phyloP scores from a whole-genome alignment of 2,797 vertebrate species.

The Numenius phaeopus region DNA sequence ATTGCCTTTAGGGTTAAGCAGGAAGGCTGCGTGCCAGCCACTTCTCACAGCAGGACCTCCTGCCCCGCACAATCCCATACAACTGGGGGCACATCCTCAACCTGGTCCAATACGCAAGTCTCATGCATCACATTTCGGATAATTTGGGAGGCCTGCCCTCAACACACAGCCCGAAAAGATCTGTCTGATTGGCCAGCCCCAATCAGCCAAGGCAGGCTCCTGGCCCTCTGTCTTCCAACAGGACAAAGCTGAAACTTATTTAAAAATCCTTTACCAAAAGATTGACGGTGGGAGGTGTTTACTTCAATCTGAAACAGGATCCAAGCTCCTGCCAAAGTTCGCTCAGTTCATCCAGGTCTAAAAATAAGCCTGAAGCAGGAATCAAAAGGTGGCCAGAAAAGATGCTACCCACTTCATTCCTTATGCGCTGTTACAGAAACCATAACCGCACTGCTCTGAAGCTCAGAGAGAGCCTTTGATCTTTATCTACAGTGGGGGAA shows the following conservation, averaged over 20 bases:
- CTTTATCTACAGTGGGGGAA: not conserved
- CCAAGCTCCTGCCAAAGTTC: not conserved
- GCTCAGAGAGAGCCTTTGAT: constrained; percentile 2
- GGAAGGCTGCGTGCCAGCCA: not conserved
- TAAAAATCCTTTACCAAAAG: not conserved
- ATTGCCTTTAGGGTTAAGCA: not conserved
- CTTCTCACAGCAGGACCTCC: not conserved
- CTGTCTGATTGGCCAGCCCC: not conserved
- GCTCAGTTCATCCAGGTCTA: not conserved
- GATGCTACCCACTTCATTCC: not conserved
- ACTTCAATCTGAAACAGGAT: not conserved
- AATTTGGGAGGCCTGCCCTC: not conserved
- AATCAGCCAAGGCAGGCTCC: not conserved
- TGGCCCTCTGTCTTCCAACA: not conserved
- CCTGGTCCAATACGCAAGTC: not conserved
- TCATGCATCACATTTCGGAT: not conserved
- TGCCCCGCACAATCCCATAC: not conserved
- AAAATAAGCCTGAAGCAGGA: not conserved
- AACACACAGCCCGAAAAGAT: not conserved
- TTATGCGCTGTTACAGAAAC: not conserved
- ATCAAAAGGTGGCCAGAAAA: not conserved
- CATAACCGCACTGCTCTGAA: not conserved
- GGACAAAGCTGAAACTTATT: not conserved
- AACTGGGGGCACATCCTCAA: not conserved
- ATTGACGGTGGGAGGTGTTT: no score